These are phyloP conservation scores for Geophilus truncorum DNA, from an alignment of 2,888 invertebrate genomes.

Conservation along the genomic window DNA sequence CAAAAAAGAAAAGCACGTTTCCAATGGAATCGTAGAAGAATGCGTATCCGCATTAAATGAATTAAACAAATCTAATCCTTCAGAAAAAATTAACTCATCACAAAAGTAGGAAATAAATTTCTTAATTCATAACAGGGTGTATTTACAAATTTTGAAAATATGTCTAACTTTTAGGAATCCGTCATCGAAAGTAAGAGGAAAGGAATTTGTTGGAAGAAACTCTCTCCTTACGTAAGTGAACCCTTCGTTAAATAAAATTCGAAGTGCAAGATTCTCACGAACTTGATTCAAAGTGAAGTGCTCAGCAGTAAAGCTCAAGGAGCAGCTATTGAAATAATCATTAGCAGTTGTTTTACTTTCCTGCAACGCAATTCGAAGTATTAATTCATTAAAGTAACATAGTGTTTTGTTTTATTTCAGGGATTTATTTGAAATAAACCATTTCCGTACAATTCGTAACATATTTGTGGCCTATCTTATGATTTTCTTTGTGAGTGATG, in stretches of 20 bases:
- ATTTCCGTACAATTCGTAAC: conserved; percentile 77
- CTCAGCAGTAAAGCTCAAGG: too few species aligned
- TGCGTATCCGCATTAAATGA: background rate
- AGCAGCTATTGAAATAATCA: too few species aligned
- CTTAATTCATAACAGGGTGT: background rate
- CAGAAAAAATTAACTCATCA: background rate
- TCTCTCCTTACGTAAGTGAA: background rate
- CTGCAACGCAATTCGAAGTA: too few species aligned
- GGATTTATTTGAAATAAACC: conserved; percentile 67
- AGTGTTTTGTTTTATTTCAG: conserved; percentile 42
- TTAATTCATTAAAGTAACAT: too few species aligned
- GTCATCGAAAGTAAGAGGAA: background rate
- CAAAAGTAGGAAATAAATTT: background rate
- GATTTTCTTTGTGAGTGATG: conserved; percentile 62
- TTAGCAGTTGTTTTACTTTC: background rate
- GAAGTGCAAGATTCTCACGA: too few species aligned
- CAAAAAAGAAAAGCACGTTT: background rate
- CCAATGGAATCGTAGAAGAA: background rate
- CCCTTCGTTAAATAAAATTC: too few species aligned
- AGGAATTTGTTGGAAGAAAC: background rate
- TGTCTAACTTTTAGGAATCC: background rate
- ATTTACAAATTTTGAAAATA: background rate
- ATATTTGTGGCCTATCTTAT: conserved; percentile 74
- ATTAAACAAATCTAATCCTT: background rate
- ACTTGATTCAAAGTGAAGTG: too few species aligned